These are phyloP conservation scores for Ptychochromis oligacanthus DNA, from an alignment of 2,113 vertebrate genomes.

Conservation along the genomic window DNA sequence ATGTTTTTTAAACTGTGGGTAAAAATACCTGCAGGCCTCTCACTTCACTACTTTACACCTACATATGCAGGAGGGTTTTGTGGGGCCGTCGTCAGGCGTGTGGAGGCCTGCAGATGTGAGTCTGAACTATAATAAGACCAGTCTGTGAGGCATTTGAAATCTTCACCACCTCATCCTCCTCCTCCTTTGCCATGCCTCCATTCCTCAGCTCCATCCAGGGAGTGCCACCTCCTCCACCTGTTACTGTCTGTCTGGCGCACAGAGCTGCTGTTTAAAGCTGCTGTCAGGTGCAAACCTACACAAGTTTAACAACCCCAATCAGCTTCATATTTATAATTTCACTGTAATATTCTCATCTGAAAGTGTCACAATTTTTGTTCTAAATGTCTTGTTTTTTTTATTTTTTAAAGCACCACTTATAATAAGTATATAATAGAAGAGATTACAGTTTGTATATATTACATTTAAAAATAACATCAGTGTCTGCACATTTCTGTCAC, in stretches of 20 bases:
- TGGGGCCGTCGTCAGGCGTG: constrained; percentile 17
- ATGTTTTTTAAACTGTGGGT: not conserved
- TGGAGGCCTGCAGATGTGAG: constrained; percentile 63
- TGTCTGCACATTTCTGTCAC: not conserved
- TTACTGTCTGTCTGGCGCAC: constrained; percentile 46
- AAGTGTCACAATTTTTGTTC: not conserved
- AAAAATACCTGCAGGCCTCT: not conserved
- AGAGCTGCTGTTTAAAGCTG: constrained; percentile 36
- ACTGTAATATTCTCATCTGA: not conserved
- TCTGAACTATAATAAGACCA: constrained; percentile 65
- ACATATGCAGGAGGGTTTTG: not conserved
- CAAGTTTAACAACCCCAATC: too few species aligned
- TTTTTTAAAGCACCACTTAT: fast-evolving
- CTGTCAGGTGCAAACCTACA: constrained; percentile 1
- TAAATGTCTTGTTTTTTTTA: not conserved
- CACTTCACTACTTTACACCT: not conserved
- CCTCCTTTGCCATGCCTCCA: constrained; percentile 30
- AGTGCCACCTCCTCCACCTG: constrained; percentile 68
- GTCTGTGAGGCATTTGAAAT: constrained; percentile 60
- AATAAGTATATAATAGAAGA: not conserved
- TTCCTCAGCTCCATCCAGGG: constrained; percentile 52
- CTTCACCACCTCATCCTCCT: constrained; percentile 42
- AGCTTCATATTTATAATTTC: not conserved
- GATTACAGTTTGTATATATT: not conserved
- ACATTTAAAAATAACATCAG: fast-evolving